Percentiles rank a stretch among this genome's conserved stretches.
Evolutionary conservation across 2,113 vertebrate genomes (phyloP).

Genomic region (Lethenteron reissneri): DNA sequence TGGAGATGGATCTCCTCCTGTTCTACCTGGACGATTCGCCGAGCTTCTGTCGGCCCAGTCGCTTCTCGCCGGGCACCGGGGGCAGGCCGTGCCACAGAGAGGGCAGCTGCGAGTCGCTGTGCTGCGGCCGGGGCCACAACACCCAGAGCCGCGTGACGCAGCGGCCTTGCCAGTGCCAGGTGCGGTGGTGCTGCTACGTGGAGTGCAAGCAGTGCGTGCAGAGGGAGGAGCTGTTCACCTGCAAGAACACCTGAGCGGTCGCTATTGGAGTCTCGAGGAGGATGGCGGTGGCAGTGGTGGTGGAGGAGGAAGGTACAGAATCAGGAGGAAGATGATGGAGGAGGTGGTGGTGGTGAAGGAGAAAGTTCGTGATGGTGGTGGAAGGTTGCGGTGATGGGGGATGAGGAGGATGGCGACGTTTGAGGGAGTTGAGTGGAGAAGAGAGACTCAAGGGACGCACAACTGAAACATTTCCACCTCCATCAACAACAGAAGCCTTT

Average conservation of each 20-base stretch:
- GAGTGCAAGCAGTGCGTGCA: constrained; percentile 95
- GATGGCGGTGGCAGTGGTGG: too few species aligned
- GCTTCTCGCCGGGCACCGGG: constrained; percentile 57
- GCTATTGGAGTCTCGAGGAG: too few species aligned
- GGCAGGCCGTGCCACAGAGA: constrained; percentile 89
- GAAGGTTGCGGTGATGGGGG: too few species aligned
- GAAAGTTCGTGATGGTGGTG: too few species aligned
- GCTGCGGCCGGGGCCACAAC: constrained; percentile 87
- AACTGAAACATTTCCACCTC: too few species aligned
- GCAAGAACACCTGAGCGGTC: constrained; percentile 24
- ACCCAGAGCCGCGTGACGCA: constrained; percentile 87
- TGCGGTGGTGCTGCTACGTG: constrained; percentile 97
- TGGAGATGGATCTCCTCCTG: constrained; percentile 56
- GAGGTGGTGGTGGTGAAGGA: too few species aligned
- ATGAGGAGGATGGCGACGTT: too few species aligned
- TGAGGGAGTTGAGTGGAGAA: too few species aligned
- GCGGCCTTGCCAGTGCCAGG: constrained; percentile 83
- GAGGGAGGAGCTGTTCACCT: constrained; percentile 89
- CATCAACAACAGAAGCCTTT: too few species aligned
- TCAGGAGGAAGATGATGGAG: too few species aligned
- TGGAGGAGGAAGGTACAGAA: too few species aligned
- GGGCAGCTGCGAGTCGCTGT: constrained; percentile 95
- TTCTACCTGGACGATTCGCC: constrained; percentile 83
- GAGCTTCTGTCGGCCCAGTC: constrained; percentile 72
- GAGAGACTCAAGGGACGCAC: too few species aligned